Evolutionary conservation across 2,888 invertebrate genomes (phyloP).

Genomic region (Euspilapteryx auroguttella): DNA sequence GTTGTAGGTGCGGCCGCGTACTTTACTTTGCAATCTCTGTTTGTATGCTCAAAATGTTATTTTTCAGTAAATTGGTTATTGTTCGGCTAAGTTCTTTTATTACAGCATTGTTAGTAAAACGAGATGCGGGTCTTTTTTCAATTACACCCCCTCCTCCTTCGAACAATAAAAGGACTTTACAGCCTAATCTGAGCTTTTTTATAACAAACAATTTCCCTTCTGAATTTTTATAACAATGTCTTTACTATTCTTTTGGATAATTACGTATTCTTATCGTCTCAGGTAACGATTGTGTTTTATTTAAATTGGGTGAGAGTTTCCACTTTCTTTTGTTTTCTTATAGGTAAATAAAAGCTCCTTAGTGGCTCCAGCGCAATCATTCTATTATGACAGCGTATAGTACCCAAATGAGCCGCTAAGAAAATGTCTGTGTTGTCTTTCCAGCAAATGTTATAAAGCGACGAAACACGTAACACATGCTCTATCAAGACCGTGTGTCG

Average conservation of each 20-base stretch:
- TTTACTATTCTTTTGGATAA: neutral
- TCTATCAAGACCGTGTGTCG: too few species aligned
- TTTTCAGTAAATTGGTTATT: constrained; percentile 52
- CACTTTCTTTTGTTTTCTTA: too few species aligned
- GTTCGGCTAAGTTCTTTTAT: constrained; percentile 53
- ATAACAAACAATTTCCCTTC: constrained; percentile 19
- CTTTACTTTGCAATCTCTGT: constrained; percentile 32
- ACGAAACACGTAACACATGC: too few species aligned
- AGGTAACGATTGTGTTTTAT: neutral
- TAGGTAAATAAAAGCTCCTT: too few species aligned
- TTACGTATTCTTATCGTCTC: neutral
- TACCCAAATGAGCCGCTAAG: too few species aligned
- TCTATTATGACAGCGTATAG: too few species aligned
- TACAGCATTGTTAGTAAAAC: constrained; percentile 50
- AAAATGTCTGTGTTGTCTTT: too few species aligned
- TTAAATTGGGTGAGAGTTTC: constrained; percentile 1
- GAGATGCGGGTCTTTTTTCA: constrained; percentile 35
- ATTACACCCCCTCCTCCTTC: constrained; percentile 23
- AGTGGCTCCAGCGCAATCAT: too few species aligned
- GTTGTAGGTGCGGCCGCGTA: too few species aligned
- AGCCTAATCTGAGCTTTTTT: constrained; percentile 29
- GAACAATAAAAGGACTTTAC: constrained; percentile 36
- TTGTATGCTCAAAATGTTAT: constrained; percentile 16
- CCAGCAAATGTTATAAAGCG: too few species aligned
- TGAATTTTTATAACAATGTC: constrained; percentile 2